Percentiles rank a stretch among this genome's conserved stretches.
Evolutionary conservation across 1,140 invertebrate species (phyloP).

Genomic region (Vollenhovia emeryi): DNA sequence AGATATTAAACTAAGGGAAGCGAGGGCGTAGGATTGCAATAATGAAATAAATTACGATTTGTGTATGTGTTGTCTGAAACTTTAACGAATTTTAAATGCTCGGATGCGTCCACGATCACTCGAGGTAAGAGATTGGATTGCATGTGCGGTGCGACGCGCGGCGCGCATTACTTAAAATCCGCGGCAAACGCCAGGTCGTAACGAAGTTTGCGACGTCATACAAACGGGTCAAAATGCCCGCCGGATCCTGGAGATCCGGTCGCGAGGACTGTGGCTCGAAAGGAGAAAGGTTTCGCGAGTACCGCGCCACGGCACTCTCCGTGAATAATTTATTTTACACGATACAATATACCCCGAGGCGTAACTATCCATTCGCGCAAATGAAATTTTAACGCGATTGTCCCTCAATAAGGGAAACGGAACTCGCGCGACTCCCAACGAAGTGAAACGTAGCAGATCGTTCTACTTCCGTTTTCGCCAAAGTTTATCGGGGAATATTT

Average conservation of each 20-base stretch:
- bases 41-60: neutral
- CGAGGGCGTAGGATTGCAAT: neutral
- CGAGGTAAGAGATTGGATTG: neutral
- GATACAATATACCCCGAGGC: constrained; percentile 31
- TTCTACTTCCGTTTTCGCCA: neutral
- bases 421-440: constrained; percentile 21
- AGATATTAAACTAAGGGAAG: neutral
- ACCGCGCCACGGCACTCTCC: constrained; percentile 13
- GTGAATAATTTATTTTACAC: constrained; percentile 57
- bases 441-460: neutral
- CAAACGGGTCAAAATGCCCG: constrained; percentile 20
- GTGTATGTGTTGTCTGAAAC: neutral
- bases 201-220: constrained; percentile 29
- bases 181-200: constrained; percentile 13
- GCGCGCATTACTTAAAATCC: constrained; percentile 29
- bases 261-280: constrained; percentile 4
- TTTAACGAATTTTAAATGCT: neutral
- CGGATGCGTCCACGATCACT: neutral
- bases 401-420: constrained; percentile 41
- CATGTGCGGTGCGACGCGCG: neutral
- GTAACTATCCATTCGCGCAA: constrained; percentile 57
- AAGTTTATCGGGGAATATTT: constrained; percentile 34
- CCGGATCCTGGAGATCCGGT: neutral
- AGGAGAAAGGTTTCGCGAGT: constrained; percentile 1
- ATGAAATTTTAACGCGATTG: constrained; percentile 59